Conservation (phyloP, 2,888 invertebrate genomes). For the Chelonus formosanus region DNA sequence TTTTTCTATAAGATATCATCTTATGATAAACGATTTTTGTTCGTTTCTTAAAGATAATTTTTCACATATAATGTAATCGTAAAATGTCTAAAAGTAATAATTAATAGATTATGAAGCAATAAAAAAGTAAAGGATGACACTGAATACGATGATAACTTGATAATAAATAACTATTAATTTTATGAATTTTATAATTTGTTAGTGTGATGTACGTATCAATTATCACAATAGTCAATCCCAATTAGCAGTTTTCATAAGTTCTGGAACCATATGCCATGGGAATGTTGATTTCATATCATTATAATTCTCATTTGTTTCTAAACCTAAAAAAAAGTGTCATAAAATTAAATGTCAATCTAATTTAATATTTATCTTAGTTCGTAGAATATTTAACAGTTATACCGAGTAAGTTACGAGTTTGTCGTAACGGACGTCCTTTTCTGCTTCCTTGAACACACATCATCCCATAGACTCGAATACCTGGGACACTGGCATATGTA, state of each 20-base stretch:
- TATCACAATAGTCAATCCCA: slow-evolving; percentile 69
- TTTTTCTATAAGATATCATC: no score
- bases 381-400: slow-evolving; percentile 25
- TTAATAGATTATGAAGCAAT: slow-evolving; percentile 6
- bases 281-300: slow-evolving; percentile 71
- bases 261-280: slow-evolving; percentile 81
- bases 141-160: slow-evolving; percentile 33
- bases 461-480: slow-evolving; percentile 93
- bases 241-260: slow-evolving; percentile 74
- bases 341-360: neutral
- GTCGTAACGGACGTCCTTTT: slow-evolving; percentile 65
- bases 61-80: neutral
- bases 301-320: slow-evolving; percentile 47
- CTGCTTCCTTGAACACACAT: slow-evolving; percentile 77
- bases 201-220: slow-evolving; percentile 16
- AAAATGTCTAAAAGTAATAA: neutral
- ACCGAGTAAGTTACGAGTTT: slow-evolving; percentile 65
- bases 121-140: slow-evolving; percentile 2
- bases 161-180: slow-evolving; percentile 42
- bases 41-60: no score
- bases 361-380: neutral
- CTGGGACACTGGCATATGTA: slow-evolving; percentile 91
- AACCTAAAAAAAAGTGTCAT: slow-evolving; percentile 33
- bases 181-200: slow-evolving; percentile 28
- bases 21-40: no score